Percentiles rank a stretch among this genome's conserved stretches.
phyloP scores from a whole-genome alignment of 1,140 invertebrate genomes.

The Palaemon carinicauda region DNA sequence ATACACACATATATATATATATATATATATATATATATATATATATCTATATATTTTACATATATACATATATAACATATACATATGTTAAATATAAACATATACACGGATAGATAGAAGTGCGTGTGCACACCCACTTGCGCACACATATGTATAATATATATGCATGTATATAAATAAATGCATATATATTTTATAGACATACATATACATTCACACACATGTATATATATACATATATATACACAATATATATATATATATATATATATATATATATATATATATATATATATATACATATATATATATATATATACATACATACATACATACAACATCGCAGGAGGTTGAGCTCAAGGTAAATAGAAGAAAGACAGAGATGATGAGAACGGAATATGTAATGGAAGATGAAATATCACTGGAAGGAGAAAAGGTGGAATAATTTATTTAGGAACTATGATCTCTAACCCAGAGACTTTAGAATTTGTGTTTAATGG shows the following conservation, averaged over 20 bases:
- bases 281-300: neutral
- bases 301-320: neutral
- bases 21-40: constrained; percentile 2
- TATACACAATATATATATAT: neutral
- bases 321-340: neutral
- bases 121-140: too few species aligned
- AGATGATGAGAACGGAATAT: too few species aligned
- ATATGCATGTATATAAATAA: neutral
- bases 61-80: neutral
- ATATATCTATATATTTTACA: neutral
- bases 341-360: too few species aligned
- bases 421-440: too few species aligned
- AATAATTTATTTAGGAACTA: too few species aligned
- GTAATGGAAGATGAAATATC: too few species aligned
- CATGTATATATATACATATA: neutral
- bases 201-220: neutral
- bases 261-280: neutral
- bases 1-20: neutral
- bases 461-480: too few species aligned
- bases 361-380: too few species aligned
- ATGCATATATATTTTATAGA: neutral
- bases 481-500: too few species aligned
- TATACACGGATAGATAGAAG: neutral
- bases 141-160: too few species aligned
- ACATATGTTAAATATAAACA: neutral